Conservation (phyloP, 2,888 invertebrate species). For the Yponomeuta evonymella region DNA sequence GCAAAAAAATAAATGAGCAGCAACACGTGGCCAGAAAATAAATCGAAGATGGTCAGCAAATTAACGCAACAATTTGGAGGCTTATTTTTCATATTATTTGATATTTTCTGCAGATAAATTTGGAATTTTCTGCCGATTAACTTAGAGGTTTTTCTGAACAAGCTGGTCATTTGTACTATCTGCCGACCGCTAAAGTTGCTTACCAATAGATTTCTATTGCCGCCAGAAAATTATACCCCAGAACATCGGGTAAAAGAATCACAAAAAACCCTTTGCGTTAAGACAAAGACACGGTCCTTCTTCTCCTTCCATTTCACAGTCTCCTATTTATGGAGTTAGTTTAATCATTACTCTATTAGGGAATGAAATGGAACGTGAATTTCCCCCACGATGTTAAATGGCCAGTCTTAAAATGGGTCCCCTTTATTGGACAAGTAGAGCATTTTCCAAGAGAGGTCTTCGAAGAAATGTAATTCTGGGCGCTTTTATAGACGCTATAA, state of each 20-base stretch:
- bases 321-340: constrained; percentile 1
- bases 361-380: constrained; percentile 10
- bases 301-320: background rate
- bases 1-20: no score
- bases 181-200: no score
- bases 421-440: background rate
- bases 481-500: background rate
- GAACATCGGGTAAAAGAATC: background rate
- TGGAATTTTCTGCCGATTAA: no score
- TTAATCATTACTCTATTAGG: constrained; percentile 13
- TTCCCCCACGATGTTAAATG: background rate
- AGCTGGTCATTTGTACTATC: no score
- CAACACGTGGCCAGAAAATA: no score
- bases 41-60: no score
- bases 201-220: no score
- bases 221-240: no score
- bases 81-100: no score
- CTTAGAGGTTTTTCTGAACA: no score
- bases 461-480: background rate
- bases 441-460: background rate
- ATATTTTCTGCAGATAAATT: no score
- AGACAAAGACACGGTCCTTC: background rate
- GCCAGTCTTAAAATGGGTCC: background rate
- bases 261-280: background rate
- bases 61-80: no score